Conservation (phyloP, 2,888 invertebrate genomes). For the Axea sp. region DNA sequence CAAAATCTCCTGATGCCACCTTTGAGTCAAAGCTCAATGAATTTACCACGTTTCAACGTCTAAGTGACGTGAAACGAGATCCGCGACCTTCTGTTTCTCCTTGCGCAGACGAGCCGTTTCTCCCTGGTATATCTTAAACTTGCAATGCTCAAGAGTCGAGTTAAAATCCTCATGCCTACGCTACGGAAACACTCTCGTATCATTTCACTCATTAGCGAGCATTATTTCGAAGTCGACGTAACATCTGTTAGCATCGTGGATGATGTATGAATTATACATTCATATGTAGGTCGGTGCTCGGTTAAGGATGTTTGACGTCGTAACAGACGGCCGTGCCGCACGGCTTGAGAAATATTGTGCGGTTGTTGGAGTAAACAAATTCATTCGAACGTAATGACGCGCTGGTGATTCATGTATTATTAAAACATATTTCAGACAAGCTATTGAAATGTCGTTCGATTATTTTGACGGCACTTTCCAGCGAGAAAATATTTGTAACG, state of each 20-base stretch:
- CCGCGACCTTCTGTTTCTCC: constrained; percentile 31
- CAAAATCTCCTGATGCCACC: too few relatives aligned
- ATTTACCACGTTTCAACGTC: constrained; percentile 4
- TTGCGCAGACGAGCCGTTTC: constrained; percentile 1
- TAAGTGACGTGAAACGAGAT: constrained; percentile 4
- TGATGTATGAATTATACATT: constrained; percentile 60
- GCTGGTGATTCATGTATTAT: constrained; percentile 46
- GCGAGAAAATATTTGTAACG: too few relatives aligned
- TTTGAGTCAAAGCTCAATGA: neutral
- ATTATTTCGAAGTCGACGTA: constrained; percentile 51
- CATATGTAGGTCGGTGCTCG: constrained; percentile 57
- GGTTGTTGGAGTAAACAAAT: constrained; percentile 46
- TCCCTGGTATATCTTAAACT: constrained; percentile 19
- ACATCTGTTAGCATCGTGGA: constrained; percentile 53
- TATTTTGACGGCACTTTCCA: too few relatives aligned
- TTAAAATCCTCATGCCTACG: constrained; percentile 38
- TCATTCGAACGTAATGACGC: constrained; percentile 36
- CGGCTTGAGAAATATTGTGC: constrained; percentile 39
- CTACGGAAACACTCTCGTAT: constrained; percentile 51
- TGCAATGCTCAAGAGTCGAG: constrained; percentile 30
- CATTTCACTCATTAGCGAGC: constrained; percentile 57
- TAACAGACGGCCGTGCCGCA: constrained; percentile 30
- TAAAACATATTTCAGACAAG: constrained; percentile 15
- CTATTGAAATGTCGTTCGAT: constrained; percentile 14
- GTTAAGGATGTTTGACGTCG: constrained; percentile 51